These are phyloP conservation scores for Nemapogon koenigi DNA, from an alignment of 2,888 invertebrate species.

Conservation along the genomic window DNA sequence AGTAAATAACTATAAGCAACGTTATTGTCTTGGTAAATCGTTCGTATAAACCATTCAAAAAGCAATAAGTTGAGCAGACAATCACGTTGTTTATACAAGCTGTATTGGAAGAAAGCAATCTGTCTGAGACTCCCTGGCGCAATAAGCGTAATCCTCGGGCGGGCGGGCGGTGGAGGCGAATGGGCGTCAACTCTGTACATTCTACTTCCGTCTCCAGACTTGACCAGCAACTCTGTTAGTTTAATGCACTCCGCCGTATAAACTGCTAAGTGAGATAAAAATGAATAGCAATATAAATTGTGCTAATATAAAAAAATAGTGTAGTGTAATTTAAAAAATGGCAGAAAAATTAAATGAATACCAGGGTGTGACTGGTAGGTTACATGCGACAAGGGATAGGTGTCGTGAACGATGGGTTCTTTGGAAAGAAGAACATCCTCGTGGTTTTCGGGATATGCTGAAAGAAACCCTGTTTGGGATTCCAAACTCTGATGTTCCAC, in stretches of 20 bases:
- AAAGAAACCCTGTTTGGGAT: slow-evolving; percentile 49
- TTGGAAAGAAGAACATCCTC: slow-evolving; percentile 68
- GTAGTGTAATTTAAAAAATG: slow-evolving; percentile 37
- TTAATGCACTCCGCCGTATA: slow-evolving; percentile 4
- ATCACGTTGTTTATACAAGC: slow-evolving; percentile 51
- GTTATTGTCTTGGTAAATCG: slow-evolving; percentile 5
- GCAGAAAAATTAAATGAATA: slow-evolving; percentile 83
- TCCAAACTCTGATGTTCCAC: slow-evolving; percentile 42
- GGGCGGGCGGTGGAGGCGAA: slow-evolving; percentile 32
- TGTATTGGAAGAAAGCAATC: slow-evolving; percentile 43
- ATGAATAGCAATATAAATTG: too few species aligned
- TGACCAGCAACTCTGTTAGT: slow-evolving; percentile 18
- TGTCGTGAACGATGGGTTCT: slow-evolving; percentile 67
- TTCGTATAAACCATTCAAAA: slow-evolving; percentile 16
- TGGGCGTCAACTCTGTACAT: slow-evolving; percentile 26
- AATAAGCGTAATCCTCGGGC: slow-evolving; percentile 49
- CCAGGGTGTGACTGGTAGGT: slow-evolving; percentile 74
- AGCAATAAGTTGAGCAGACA: slow-evolving; percentile 41
- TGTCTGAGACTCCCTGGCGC: slow-evolving; percentile 37
- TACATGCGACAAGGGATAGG: slow-evolving; percentile 72
- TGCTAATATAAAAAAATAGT: neutral
- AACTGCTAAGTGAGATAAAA: too few species aligned
- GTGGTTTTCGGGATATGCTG: slow-evolving; percentile 56
- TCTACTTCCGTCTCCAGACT: slow-evolving; percentile 28
- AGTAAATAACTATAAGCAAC: too few species aligned